Evolutionary conservation across 2,113 vertebrate genomes (phyloP).

Genomic region (Cyprinodon variegatus): DNA sequence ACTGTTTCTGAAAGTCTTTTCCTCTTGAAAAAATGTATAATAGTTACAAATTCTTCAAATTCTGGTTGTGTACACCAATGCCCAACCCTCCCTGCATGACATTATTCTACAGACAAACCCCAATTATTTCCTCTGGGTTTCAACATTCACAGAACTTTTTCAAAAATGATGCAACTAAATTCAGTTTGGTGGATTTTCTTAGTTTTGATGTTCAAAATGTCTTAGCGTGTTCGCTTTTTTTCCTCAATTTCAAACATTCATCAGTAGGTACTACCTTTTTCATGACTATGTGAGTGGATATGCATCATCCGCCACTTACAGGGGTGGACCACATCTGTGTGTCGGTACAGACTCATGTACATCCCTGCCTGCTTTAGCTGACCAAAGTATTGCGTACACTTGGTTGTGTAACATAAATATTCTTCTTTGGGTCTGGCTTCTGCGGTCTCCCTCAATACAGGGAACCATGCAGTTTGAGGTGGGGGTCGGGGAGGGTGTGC

Average conservation of each 20-base stretch:
- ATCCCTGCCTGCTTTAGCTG: conserved; percentile 34
- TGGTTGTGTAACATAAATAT: conserved; percentile 71
- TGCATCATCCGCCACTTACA: conserved; percentile 12
- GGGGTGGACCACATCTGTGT: conserved; percentile 34
- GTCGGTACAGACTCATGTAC: conserved; percentile 1
- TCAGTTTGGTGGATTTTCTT: conserved; percentile 33
- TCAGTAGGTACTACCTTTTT: conserved; percentile 20
- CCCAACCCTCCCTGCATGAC: conserved; percentile 2
- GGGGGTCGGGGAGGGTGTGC: conserved; percentile 44
- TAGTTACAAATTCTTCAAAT: conserved; percentile 18
- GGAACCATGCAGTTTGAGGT: conserved; percentile 51
- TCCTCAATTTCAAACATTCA: conserved; percentile 54
- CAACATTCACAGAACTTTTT: conserved; percentile 56
- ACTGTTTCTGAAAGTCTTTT: conserved; percentile 38
- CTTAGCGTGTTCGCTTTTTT: conserved; percentile 26
- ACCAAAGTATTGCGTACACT: conserved; percentile 47
- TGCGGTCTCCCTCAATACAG: conserved; percentile 53
- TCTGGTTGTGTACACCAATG: conserved; percentile 9
- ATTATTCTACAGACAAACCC: conserved; percentile 31
- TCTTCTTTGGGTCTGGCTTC: conserved; percentile 64
- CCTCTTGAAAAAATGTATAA: conserved; percentile 18
- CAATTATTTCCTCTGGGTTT: conserved; percentile 57
- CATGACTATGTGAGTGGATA: conserved; percentile 24
- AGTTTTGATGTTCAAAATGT: conserved; percentile 58
- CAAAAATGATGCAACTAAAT: conserved; percentile 61